Base-by-base conservation (phyloP, 2,113 vertebrate genomes). In the Cheirogaleus medius region DNA sequence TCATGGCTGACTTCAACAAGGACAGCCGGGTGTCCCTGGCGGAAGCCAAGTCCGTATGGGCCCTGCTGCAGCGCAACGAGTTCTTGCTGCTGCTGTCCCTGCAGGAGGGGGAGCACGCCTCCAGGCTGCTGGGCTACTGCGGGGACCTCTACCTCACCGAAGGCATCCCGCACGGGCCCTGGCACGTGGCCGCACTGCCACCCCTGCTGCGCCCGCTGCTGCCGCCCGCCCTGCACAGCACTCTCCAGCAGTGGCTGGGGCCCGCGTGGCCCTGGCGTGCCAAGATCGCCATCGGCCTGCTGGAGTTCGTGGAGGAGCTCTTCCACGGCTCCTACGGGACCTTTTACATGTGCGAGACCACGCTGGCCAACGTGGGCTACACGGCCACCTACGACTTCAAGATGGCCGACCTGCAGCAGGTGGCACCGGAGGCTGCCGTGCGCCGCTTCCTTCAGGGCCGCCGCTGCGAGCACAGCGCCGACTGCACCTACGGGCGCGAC, bases 281-380 rank as follows among this genome's bases (percentile, higher is more conserved):
- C 4, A 99, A 99, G 93, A 99, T 99, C 1, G 99, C 99, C 98
- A 99, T 99, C 0, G 99, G 99, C 42, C 98, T 99, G 20, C 98
- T 99, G 98, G 99, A 99, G 96, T 99, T 99, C 0, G 99, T 99
- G 97, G 99, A 99, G 94, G 99, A 99, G 96, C 99, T 99, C 8
- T 99, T 99, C 98, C 99, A 99, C 0, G 99, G 99, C 0, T 97
- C 99, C 54, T 99, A 99, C 0, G 99, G 99, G 13, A 99, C 97
- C 93, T 99, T 99, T 98, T 99, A 99, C 87, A 99, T 99, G 98
- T 99, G 99, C 0, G 99, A 99, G 74, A 98, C 99, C 21, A 99
- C 99, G 84, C 99, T 99, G 12, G 98, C 98, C 54, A 99, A 99
- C 6, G 99, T 99, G 96, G 99, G 99, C 98, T 99, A 99, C 99